Conservation (phyloP, 2,113 vertebrate genomes). For the Catharus minimus region DNA sequence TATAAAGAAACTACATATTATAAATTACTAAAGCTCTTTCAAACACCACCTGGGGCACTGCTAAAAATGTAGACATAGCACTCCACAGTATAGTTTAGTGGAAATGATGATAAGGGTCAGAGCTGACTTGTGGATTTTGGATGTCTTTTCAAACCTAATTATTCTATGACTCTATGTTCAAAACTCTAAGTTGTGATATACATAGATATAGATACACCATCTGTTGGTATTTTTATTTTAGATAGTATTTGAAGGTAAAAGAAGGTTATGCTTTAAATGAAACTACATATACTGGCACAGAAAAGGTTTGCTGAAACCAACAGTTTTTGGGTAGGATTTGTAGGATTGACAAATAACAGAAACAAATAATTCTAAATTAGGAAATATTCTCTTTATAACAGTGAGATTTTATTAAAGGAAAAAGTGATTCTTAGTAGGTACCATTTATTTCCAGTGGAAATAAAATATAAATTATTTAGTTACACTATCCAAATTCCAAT, state of each 20-base stretch:
- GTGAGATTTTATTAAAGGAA: background rate
- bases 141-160: background rate
- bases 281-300: background rate
- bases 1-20: background rate
- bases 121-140: background rate
- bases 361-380: background rate
- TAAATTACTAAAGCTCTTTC: background rate
- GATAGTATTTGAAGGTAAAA: background rate
- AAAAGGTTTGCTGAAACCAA: background rate
- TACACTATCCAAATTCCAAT: background rate
- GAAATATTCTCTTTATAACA: background rate
- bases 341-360: background rate
- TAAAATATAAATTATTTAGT: background rate
- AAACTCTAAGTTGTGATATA: background rate
- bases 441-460: background rate
- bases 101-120: background rate
- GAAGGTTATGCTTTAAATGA: background rate
- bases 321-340: background rate
- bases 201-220: background rate
- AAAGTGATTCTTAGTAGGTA: background rate
- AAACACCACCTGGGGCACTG: background rate
- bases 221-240: background rate
- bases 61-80: background rate
- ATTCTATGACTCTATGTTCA: background rate
- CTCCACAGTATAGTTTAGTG: background rate